Conservation (phyloP, 2,797 vertebrate genomes). For the Cichlasoma orientale region DNA sequence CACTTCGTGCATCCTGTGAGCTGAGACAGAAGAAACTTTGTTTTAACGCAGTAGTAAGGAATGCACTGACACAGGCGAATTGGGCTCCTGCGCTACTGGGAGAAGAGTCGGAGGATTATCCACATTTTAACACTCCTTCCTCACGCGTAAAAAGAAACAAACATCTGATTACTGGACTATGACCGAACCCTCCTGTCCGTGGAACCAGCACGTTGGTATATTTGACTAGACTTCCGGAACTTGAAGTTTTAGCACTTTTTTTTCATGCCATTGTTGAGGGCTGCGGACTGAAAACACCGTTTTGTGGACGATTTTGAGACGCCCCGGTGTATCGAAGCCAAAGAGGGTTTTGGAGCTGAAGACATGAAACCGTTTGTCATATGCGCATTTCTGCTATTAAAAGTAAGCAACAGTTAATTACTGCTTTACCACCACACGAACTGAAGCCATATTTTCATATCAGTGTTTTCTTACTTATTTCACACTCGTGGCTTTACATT, state of each 20-base stretch:
- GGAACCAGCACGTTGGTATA: not conserved
- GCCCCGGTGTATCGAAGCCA: not conserved
- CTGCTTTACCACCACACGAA: not conserved
- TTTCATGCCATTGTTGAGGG: not conserved
- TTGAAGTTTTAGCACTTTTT: not conserved
- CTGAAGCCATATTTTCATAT: not conserved
- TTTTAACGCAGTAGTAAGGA: slow-evolving; percentile 29
- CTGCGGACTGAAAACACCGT: not conserved
- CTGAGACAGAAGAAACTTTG: slow-evolving; percentile 57
- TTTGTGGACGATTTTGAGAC: not conserved
- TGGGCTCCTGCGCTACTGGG: not conserved
- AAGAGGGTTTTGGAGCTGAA: slow-evolving; percentile 39
- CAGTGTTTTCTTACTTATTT: not conserved
- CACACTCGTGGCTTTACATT: not conserved
- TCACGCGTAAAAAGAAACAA: slow-evolving; percentile 34
- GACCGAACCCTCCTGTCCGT: not conserved
- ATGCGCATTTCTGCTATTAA: slow-evolving; percentile 68
- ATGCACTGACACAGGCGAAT: slow-evolving; percentile 16
- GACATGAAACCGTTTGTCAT: slow-evolving; percentile 65
- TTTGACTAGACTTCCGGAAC: not conserved
- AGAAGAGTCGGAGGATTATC: slow-evolving; percentile 32
- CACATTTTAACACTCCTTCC: slow-evolving; percentile 7
- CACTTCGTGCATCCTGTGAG: slow-evolving; percentile 28
- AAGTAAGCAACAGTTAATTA: slow-evolving; percentile 65
- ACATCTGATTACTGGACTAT: slow-evolving; percentile 24